These are phyloP conservation scores for Sinelater perroti DNA, from an alignment of 2,888 invertebrate genomes.

Conservation along the genomic window DNA sequence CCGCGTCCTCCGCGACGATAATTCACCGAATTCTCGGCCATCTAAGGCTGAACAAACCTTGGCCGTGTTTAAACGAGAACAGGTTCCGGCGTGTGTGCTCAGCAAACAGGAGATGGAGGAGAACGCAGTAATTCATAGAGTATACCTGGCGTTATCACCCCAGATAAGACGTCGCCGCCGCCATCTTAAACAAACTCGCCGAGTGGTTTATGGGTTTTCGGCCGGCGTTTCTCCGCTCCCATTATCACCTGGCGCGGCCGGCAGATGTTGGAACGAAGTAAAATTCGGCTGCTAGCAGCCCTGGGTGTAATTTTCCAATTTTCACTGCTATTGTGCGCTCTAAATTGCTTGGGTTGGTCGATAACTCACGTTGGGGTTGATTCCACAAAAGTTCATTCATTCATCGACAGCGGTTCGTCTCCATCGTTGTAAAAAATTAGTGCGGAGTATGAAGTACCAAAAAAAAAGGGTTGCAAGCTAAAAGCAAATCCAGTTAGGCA, in stretches of 20 bases:
- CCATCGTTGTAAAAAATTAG: too few species aligned
- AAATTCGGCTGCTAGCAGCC: too few species aligned
- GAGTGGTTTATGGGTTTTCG: slow-evolving; percentile 42
- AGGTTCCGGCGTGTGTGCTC: slow-evolving; percentile 44
- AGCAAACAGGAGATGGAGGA: slow-evolving; percentile 48
- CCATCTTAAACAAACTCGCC: slow-evolving; percentile 43
- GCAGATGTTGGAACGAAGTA: too few species aligned
- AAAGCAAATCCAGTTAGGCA: too few species aligned
- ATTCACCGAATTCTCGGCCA: slow-evolving; percentile 32
- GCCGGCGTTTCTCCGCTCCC: slow-evolving; percentile 28
- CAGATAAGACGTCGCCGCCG: slow-evolving; percentile 47
- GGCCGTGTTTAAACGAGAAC: slow-evolving; percentile 50
- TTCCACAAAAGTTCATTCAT: too few species aligned
- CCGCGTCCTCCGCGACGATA: too few species aligned
- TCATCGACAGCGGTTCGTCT: too few species aligned
- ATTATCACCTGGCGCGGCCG: slow-evolving; percentile 31
- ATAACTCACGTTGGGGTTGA: too few species aligned
- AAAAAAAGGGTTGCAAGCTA: too few species aligned
- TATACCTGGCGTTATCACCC: slow-evolving; percentile 41
- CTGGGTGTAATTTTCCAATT: slow-evolving; percentile 57
- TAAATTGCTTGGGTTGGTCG: slow-evolving; percentile 44
- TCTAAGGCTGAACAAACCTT: slow-evolving; percentile 45
- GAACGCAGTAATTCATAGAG: slow-evolving; percentile 48
- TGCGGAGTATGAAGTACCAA: too few species aligned
- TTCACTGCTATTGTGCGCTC: slow-evolving; percentile 52